Conservation (phyloP, 2,888 invertebrate genomes). For the Epinotia brunnichana region DNA sequence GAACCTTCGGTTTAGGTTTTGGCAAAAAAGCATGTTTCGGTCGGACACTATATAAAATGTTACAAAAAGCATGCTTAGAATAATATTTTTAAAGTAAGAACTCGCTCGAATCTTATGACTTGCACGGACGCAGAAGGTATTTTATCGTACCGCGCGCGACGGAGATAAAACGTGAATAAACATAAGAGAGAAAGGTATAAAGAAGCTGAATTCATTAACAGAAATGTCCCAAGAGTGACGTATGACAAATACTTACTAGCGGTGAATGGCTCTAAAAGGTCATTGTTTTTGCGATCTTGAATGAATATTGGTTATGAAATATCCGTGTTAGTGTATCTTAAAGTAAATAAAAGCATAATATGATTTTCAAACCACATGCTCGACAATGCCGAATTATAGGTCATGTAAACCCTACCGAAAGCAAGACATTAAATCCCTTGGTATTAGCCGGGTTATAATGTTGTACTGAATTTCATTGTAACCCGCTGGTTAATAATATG, state of each 20-base stretch:
- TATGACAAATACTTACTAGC: constrained; percentile 75
- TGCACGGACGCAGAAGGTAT: constrained; percentile 60
- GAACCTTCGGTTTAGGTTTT: no score
- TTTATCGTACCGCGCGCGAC: constrained; percentile 77
- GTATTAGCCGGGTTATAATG: no score
- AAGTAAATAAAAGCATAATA: not conserved
- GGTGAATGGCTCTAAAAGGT: constrained; percentile 54
- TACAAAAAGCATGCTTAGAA: no score
- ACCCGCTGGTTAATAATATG: no score
- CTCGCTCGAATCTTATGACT: constrained; percentile 46
- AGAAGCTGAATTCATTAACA: constrained; percentile 81
- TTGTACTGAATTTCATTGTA: no score
- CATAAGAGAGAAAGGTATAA: constrained; percentile 73
- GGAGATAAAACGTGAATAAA: constrained; percentile 75
- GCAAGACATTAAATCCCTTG: no score
- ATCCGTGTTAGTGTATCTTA: not conserved
- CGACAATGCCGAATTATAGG: no score
- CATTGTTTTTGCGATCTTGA: constrained; percentile 39
- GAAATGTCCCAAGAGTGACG: constrained; percentile 68
- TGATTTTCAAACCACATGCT: no score
- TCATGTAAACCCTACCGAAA: no score
- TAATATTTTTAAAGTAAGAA: not conserved
- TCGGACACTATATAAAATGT: no score
- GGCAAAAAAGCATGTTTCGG: no score
- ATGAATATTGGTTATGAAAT: not conserved